These are phyloP conservation scores for Yasuhikotakia modesta DNA, from an alignment of 2,797 vertebrate species.

Conservation along the genomic window DNA sequence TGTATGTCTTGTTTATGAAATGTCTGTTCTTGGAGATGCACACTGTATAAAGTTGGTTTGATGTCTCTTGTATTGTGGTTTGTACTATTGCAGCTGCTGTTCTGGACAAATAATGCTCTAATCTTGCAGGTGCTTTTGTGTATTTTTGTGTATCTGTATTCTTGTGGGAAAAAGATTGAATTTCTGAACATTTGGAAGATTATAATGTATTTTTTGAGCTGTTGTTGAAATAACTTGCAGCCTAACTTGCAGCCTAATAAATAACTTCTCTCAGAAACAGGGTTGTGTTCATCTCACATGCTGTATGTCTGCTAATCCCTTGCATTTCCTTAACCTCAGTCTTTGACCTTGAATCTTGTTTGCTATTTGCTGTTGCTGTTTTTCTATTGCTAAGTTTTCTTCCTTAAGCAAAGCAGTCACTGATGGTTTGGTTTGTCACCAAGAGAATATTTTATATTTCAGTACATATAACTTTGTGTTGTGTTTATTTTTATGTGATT, in stretches of 20 bases:
- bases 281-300: background rate
- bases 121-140: conserved; percentile 25
- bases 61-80: conserved; percentile 17
- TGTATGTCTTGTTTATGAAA: conserved; percentile 6
- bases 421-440: too few species aligned
- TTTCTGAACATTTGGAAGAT: background rate
- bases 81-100: background rate
- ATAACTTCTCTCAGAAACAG: background rate
- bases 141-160: background rate
- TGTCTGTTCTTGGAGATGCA: background rate
- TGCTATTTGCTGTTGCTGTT: background rate
- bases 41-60: background rate
- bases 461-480: background rate
- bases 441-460: background rate
- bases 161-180: background rate
- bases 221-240: conserved; percentile 6
- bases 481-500: background rate
- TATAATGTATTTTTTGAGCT: background rate
- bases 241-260: background rate
- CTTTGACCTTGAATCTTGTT: background rate
- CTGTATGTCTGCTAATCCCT: background rate
- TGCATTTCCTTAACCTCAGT: background rate
- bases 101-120: conserved; percentile 20
- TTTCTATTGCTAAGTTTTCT: background rate
- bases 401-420: background rate